These are phyloP conservation scores for Cyclina sinensis DNA, from an alignment of 1,140 invertebrate genomes.

Conservation along the genomic window DNA sequence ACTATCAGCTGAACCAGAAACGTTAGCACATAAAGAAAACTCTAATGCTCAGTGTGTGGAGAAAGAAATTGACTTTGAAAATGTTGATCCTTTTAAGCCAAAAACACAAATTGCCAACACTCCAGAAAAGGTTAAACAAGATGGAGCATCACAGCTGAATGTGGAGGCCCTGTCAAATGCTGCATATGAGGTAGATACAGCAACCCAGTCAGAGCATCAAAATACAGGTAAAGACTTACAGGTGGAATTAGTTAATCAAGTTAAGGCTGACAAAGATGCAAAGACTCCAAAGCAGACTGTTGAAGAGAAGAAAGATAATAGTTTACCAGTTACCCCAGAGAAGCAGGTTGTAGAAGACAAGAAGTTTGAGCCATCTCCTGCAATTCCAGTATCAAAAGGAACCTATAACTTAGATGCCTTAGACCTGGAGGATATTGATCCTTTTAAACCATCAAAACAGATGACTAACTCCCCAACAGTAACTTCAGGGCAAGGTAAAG, in stretches of 20 bases:
- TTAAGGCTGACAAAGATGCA: background rate
- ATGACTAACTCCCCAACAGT: slow-evolving; percentile 43
- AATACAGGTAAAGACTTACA: background rate
- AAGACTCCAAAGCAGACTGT: background rate
- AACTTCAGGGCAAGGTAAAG: background rate
- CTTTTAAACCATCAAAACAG: slow-evolving; percentile 53
- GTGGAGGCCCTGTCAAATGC: too few relatives aligned
- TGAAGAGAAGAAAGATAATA: background rate
- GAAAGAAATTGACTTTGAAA: slow-evolving; percentile 24
- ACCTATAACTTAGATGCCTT: slow-evolving; percentile 29
- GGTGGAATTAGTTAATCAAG: background rate
- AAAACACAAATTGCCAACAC: slow-evolving; percentile 51
- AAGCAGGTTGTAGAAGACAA: background rate
- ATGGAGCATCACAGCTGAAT: background rate
- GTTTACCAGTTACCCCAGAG: background rate
- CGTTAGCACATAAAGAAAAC: background rate
- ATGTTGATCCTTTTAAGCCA: slow-evolving; percentile 44
- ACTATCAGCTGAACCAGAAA: background rate
- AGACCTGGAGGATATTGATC: slow-evolving; percentile 57
- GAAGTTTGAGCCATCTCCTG: background rate
- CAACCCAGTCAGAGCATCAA: background rate
- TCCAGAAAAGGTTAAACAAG: slow-evolving; percentile 5
- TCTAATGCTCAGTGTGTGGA: background rate
- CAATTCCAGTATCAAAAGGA: slow-evolving; percentile 28
- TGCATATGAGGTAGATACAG: background rate